phyloP scores from a whole-genome alignment of 2,113 vertebrate genomes.

The Eulemur rufifrons region DNA sequence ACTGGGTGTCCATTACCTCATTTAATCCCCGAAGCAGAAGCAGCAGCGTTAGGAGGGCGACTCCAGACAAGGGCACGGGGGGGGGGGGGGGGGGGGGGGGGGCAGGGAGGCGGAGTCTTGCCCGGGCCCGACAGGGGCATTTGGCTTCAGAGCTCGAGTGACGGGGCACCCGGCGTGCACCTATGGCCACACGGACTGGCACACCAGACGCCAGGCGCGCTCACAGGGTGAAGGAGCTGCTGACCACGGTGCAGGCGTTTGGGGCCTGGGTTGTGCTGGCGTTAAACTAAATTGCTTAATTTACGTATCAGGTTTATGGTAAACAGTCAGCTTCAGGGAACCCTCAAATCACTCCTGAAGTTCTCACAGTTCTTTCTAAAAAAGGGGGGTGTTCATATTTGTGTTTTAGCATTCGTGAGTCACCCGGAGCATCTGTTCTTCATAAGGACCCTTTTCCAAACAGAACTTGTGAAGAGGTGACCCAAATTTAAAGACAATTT shows the following conservation, averaged over 20 bases:
- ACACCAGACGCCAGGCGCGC: rapidly evolving
- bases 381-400: neutral
- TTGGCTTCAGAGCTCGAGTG: too few species aligned
- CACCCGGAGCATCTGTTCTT: neutral
- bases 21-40: neutral
- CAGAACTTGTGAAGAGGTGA: neutral
- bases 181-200: rapidly evolving
- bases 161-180: rapidly evolving
- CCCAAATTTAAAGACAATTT: neutral
- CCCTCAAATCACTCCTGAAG: neutral
- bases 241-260: rapidly evolving
- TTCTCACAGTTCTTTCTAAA: neutral
- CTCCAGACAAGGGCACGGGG: too few species aligned
- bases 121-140: rapidly evolving
- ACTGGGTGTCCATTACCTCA: rapidly evolving
- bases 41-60: rapidly evolving
- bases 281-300: rapidly evolving
- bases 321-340: neutral
- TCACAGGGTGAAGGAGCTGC: rapidly evolving
- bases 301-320: rapidly evolving
- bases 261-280: neutral
- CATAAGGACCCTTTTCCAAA: neutral
- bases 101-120: neutral
- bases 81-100: too few species aligned
- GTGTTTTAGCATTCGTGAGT: neutral